phyloP scores from a whole-genome alignment of 2,888 invertebrate genomes.

The Physocephala rufipes region DNA sequence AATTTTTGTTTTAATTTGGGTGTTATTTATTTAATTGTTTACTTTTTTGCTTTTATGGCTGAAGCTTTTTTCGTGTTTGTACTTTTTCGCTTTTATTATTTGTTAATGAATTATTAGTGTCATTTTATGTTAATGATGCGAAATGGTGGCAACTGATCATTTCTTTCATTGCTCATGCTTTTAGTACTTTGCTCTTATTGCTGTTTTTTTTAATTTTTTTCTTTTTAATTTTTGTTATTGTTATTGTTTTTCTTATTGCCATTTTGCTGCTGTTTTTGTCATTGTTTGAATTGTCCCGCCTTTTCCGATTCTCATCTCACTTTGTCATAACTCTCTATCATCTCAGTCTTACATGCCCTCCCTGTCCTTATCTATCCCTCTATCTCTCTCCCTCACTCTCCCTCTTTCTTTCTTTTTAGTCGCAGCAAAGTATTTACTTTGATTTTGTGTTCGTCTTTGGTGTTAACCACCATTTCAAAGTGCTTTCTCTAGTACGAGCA shows the following conservation, averaged over 20 bases:
- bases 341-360: too few relatives aligned
- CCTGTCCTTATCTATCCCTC: not conserved
- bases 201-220: not conserved
- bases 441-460: not conserved
- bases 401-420: not conserved
- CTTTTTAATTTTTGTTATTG: not conserved
- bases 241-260: not conserved
- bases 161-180: not conserved
- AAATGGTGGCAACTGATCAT: not conserved
- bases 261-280: not conserved
- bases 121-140: not conserved
- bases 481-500: not conserved
- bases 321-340: too few relatives aligned
- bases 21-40: not conserved
- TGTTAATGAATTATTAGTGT: not conserved
- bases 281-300: not conserved
- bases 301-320: not conserved
- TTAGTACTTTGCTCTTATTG: not conserved
- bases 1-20: not conserved
- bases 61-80: not conserved
- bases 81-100: not conserved
- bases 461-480: not conserved
- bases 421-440: not conserved
- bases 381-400: too few relatives aligned
- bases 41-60: not conserved